phyloP scores from a whole-genome alignment of 2,888 invertebrate species.

The Sesamia inferens region DNA sequence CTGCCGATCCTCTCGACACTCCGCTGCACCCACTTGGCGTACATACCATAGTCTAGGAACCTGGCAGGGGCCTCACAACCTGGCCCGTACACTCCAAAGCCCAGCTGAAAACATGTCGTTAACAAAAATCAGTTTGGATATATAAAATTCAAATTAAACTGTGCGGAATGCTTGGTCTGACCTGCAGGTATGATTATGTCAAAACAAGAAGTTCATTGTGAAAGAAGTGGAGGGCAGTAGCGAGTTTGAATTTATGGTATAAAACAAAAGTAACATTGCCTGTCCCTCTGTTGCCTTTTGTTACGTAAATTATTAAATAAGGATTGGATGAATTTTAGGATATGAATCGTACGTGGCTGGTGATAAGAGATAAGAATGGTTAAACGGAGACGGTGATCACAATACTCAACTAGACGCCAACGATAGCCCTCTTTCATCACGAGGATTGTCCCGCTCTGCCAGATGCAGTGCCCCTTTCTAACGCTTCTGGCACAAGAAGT shows the following conservation, averaged over 20 bases:
- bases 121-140: background rate
- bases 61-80: constrained; percentile 76
- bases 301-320: too few species aligned
- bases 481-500: constrained; percentile 71
- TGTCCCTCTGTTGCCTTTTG: too few species aligned
- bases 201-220: too few species aligned
- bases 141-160: too few species aligned
- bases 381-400: constrained; percentile 50
- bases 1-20: constrained; percentile 69
- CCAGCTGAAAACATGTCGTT: constrained; percentile 66
- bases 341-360: background rate
- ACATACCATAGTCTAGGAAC: constrained; percentile 77
- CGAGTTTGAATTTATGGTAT: too few species aligned
- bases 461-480: constrained; percentile 67
- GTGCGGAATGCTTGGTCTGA: too few species aligned
- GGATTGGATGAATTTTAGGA: background rate
- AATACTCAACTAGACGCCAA: constrained; percentile 69
- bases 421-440: constrained; percentile 62
- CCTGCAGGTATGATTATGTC: too few species aligned
- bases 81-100: constrained; percentile 77
- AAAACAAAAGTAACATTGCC: background rate
- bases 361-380: background rate
- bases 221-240: too few species aligned
- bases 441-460: constrained; percentile 74
- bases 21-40: constrained; percentile 69